phyloP scores from a whole-genome alignment of 2,888 invertebrate species.

The Liodrosophila aerea region DNA sequence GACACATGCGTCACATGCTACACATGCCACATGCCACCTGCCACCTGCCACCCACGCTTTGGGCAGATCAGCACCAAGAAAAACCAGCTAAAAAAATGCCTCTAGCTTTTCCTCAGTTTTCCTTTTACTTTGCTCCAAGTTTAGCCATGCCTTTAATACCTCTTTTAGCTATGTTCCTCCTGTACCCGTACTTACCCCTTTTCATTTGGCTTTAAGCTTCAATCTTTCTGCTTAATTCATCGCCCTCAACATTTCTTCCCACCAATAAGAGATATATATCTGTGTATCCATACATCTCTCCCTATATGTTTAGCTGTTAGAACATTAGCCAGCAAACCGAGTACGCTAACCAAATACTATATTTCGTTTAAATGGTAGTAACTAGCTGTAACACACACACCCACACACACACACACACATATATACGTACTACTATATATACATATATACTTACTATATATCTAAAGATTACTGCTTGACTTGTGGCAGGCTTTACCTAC shows the following conservation, averaged over 20 bases:
- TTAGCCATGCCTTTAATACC: no score
- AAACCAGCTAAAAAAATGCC: background rate
- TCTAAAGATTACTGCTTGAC: constrained; percentile 47
- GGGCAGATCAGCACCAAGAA: no score
- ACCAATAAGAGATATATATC: constrained; percentile 3
- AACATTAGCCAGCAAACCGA: constrained; percentile 55
- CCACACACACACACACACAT: constrained; percentile 16
- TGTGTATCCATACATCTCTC: constrained; percentile 5
- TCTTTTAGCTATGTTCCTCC: constrained; percentile 29
- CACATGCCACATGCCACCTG: background rate
- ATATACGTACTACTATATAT: constrained; percentile 18
- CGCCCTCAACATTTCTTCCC: constrained; percentile 7
- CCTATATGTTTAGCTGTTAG: constrained; percentile 62
- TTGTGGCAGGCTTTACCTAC: constrained; percentile 52
- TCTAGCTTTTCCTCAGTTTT: background rate
- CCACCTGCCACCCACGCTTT: no score
- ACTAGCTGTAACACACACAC: constrained; percentile 58
- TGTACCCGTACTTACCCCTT: background rate
- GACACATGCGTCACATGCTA: background rate
- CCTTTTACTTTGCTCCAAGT: constrained; percentile 24
- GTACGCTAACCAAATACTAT: constrained; percentile 55
- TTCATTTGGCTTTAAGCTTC: background rate
- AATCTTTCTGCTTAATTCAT: constrained; percentile 40
- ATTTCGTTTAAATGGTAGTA: constrained; percentile 56
- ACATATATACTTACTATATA: constrained; percentile 20